These are phyloP conservation scores for Linnaemya vulpina DNA, from an alignment of 2,888 invertebrate species.

Conservation along the genomic window DNA sequence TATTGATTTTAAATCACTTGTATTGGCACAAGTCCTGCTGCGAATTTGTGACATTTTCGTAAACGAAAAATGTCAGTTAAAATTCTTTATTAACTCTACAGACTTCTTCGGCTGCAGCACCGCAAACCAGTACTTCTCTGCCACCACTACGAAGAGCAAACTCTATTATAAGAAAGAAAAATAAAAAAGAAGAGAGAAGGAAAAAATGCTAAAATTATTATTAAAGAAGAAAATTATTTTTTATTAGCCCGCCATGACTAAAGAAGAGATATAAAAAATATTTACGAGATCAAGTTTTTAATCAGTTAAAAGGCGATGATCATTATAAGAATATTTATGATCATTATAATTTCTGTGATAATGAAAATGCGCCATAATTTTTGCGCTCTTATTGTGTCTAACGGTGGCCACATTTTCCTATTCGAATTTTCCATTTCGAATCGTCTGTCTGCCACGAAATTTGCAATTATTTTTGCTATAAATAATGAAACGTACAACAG, in stretches of 20 bases:
- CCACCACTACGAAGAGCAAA: constrained; percentile 14
- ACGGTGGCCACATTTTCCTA: constrained; percentile 60
- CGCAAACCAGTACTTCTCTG: constrained; percentile 18
- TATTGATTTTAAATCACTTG: constrained; percentile 83
- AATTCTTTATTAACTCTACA: constrained; percentile 78
- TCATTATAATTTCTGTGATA: constrained; percentile 35
- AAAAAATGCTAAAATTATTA: constrained; percentile 42
- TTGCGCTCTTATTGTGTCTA: constrained; percentile 43
- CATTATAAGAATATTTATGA: constrained; percentile 53
- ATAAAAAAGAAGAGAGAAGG: constrained; percentile 27
- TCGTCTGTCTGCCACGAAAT: constrained; percentile 36
- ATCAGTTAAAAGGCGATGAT: constrained; percentile 62
- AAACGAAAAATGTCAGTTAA: constrained; percentile 82
- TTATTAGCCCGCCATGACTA: constrained; percentile 40
- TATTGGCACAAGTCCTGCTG: constrained; percentile 82
- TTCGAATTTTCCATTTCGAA: constrained; percentile 40
- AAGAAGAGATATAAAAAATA: constrained; percentile 46
- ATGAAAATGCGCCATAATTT: constrained; percentile 50
- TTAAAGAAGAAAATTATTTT: constrained; percentile 59
- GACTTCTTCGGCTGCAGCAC: constrained; percentile 14
- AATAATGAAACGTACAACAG: constrained; percentile 56
- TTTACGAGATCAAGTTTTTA: constrained; percentile 69
- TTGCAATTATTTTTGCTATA: constrained; percentile 59
- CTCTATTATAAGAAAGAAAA: constrained; percentile 10
- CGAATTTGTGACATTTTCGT: constrained; percentile 83